Evolutionary conservation across 1,140 invertebrate genomes (phyloP).

Genomic region (Euglossa dilemma): DNA sequence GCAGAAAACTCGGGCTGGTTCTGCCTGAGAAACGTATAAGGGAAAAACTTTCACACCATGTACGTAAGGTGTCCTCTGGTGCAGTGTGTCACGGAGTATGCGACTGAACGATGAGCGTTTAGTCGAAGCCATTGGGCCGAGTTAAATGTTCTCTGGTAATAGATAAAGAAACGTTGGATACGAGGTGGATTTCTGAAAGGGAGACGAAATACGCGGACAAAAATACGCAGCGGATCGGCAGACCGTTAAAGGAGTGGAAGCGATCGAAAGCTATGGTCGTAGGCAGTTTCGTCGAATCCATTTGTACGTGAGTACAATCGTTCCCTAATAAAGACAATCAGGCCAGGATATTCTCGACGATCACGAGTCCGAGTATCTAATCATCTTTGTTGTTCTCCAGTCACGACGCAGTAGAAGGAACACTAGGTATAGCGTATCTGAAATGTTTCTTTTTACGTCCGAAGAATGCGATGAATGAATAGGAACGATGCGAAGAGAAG

Average conservation of each 20-base stretch:
- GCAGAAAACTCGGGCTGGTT: conserved; percentile 8
- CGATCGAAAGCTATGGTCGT: background rate
- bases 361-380: background rate
- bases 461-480: background rate
- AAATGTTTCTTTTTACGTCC: background rate
- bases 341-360: background rate
- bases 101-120: conserved; percentile 39
- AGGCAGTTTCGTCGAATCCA: background rate
- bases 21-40: conserved; percentile 36
- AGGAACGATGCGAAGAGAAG: background rate
- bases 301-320: background rate
- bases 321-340: conserved; percentile 2
- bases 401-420: background rate
- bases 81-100: conserved; percentile 34
- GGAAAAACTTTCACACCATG: conserved; percentile 81
- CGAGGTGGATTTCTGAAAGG: background rate
- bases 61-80: conserved; percentile 67
- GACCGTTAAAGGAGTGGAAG: background rate
- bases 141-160: conserved; percentile 36
- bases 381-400: background rate
- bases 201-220: no score
- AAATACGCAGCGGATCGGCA: background rate
- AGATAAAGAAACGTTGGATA: background rate
- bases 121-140: conserved; percentile 29
- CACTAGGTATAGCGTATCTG: background rate